phyloP scores from a whole-genome alignment of 2,888 invertebrate genomes.

The Clanis bilineata region DNA sequence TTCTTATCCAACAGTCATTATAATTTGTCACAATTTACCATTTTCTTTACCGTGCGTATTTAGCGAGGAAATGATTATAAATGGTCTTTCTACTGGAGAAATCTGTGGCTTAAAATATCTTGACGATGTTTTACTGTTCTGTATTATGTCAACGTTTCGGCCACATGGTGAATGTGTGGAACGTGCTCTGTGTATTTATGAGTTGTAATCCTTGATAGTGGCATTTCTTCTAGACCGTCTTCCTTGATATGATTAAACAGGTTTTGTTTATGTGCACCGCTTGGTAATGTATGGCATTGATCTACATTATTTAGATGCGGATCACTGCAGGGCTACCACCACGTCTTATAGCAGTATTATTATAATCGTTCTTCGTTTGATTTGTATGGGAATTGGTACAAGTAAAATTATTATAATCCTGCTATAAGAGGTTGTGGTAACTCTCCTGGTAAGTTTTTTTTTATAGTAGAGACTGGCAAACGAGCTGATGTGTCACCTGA shows the following conservation, averaged over 20 bases:
- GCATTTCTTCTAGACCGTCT: neutral
- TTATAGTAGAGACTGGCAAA: too few relatives aligned
- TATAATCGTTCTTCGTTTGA: too few relatives aligned
- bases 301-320: neutral
- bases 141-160: constrained; percentile 34
- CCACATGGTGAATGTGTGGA: constrained; percentile 41
- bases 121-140: constrained; percentile 31
- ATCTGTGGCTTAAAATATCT: constrained; percentile 42
- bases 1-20: constrained; percentile 37
- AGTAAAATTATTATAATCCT: too few relatives aligned
- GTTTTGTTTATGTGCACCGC: neutral
- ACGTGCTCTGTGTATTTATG: constrained; percentile 45
- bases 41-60: constrained; percentile 44
- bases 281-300: neutral
- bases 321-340: too few relatives aligned
- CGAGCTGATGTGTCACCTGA: too few relatives aligned
- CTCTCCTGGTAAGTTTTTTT: too few relatives aligned
- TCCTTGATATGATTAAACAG: neutral
- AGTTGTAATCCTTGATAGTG: neutral
- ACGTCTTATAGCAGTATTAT: too few relatives aligned
- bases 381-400: too few relatives aligned
- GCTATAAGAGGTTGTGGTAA: too few relatives aligned
- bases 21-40: constrained; percentile 61
- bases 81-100: constrained; percentile 41
- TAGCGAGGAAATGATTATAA: constrained; percentile 56